A percentile compares a stretch with the other conserved stretches of the same genome.
These are phyloP conservation scores for Aspidiotus destructor DNA, from an alignment of 2,888 invertebrate genomes.

Conservation along the genomic window DNA sequence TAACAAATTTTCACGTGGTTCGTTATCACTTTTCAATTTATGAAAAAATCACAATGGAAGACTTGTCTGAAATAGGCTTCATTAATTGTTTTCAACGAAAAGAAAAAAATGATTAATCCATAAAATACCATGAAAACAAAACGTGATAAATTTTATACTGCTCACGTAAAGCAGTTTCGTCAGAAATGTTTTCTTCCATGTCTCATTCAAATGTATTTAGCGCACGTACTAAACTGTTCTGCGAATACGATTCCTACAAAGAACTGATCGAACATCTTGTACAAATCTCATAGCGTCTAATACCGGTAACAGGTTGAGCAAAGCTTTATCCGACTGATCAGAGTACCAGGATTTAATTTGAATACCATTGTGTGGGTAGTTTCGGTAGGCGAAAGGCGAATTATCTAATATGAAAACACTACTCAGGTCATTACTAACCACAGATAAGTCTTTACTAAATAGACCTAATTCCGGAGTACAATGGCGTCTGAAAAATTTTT, in stretches of 20 bases:
- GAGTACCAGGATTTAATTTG: slow-evolving; percentile 27
- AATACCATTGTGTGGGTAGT: slow-evolving; percentile 26
- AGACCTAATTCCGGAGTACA: slow-evolving; percentile 27
- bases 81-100: no score
- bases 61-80: no score
- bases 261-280: slow-evolving; percentile 25
- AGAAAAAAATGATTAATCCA: no score
- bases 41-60: no score
- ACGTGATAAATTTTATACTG: no score
- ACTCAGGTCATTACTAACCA: slow-evolving; percentile 23
- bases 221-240: neutral
- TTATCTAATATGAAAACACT: slow-evolving; percentile 27
- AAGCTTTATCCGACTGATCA: slow-evolving; percentile 27
- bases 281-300: slow-evolving; percentile 27
- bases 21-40: no score
- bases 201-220: no score
- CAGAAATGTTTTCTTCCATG: no score
- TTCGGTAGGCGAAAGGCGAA: slow-evolving; percentile 25
- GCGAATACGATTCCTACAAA: slow-evolving; percentile 25
- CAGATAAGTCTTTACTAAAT: slow-evolving; percentile 28
- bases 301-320: slow-evolving; percentile 24
- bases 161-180: no score
- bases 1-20: no score
- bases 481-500: slow-evolving; percentile 29
- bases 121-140: no score